Percentiles rank a stretch among this genome's conserved stretches.
Conservation (phyloP, 2,888 invertebrate species). For the Spodoptera picta region DNA sequence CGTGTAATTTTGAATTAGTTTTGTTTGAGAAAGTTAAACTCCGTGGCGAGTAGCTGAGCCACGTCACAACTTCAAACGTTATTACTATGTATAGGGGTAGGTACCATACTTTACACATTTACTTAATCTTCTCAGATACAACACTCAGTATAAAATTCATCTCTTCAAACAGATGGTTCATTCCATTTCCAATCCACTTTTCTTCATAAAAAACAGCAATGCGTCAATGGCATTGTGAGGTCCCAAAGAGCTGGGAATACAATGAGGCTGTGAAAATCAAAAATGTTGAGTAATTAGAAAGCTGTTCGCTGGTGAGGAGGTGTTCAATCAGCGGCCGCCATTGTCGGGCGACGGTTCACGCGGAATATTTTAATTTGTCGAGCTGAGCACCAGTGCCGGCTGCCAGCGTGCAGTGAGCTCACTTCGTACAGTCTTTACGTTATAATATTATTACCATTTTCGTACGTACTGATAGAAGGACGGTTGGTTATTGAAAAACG, state of each 20-base stretch:
- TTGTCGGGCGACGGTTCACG: slow-evolving; percentile 53
- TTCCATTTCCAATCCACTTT: slow-evolving; percentile 41
- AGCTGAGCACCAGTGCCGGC: slow-evolving; percentile 12
- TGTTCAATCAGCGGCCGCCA: slow-evolving; percentile 49
- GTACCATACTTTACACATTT: too few species aligned
- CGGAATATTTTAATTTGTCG: slow-evolving; percentile 64
- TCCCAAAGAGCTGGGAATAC: slow-evolving; percentile 34
- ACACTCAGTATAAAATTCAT: too few species aligned
- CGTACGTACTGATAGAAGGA: too few species aligned
- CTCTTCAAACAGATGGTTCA: slow-evolving; percentile 12
- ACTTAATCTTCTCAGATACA: too few species aligned
- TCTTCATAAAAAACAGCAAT: slow-evolving; percentile 42
- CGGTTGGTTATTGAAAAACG: too few species aligned
- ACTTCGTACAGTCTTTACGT: slow-evolving; percentile 3
- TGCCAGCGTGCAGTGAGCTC: not conserved
- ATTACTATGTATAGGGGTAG: not conserved
- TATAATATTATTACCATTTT: too few species aligned
- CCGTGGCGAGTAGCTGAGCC: too few species aligned
- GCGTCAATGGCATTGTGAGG: slow-evolving; percentile 46
- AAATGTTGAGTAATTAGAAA: slow-evolving; percentile 56
- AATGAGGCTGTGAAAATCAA: slow-evolving; percentile 45
- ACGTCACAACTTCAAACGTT: not conserved
- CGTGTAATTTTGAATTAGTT: slow-evolving; percentile 26
- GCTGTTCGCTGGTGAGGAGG: slow-evolving; percentile 23
- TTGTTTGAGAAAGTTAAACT: not conserved